phyloP scores from a whole-genome alignment of 1,140 invertebrate genomes.

The Laupala kohalensis region DNA sequence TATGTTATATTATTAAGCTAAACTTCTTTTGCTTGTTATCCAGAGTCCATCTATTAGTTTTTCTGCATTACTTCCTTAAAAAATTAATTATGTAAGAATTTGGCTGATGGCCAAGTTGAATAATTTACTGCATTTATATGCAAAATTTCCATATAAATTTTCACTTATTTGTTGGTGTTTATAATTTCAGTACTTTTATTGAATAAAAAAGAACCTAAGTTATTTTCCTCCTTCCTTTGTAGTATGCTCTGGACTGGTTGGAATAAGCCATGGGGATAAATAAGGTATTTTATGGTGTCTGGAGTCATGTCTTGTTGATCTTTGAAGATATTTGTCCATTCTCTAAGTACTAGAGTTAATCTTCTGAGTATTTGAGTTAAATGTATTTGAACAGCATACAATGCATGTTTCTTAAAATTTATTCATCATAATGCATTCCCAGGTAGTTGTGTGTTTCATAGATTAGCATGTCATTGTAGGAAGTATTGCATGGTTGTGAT shows the following conservation, averaged over 20 bases:
- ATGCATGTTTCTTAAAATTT: too few relatives aligned
- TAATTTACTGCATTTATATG: neutral
- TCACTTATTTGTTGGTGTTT: too few relatives aligned
- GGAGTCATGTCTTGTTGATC: neutral
- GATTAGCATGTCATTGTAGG: neutral
- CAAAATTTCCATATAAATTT: neutral
- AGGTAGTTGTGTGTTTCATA: neutral
- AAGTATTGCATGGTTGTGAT: neutral
- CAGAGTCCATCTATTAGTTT: too few relatives aligned
- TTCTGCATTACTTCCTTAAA: too few relatives aligned
- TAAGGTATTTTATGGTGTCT: slow-evolving; percentile 3
- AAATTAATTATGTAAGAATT: too few relatives aligned
- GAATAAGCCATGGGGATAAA: slow-evolving; percentile 5
- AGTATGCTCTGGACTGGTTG: slow-evolving; percentile 2
- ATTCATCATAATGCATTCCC: neutral
- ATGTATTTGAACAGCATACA: too few relatives aligned
- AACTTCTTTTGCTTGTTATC: too few relatives aligned
- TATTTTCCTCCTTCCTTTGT: slow-evolving; percentile 3
- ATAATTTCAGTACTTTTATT: too few relatives aligned
- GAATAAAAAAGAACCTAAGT: too few relatives aligned
- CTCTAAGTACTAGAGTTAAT: neutral
- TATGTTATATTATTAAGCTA: too few relatives aligned
- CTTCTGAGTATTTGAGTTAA: too few relatives aligned
- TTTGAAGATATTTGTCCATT: neutral
- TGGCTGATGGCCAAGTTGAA: too few relatives aligned